Conservation (phyloP, 2,888 invertebrate genomes). For the Aspidiotus destructor region DNA sequence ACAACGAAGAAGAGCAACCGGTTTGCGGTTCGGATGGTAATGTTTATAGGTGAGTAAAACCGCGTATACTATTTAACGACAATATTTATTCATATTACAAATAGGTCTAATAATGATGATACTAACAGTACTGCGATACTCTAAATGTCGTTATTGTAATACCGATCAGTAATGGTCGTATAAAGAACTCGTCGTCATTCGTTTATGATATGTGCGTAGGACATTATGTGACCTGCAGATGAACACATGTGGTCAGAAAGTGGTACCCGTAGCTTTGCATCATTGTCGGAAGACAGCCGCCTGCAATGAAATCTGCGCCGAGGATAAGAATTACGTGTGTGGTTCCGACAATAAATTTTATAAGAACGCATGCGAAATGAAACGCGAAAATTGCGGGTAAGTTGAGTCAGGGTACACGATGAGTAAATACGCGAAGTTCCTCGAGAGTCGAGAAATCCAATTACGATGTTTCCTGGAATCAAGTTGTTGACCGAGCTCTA, state of each 20-base stretch:
- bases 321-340: conserved; percentile 68
- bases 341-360: conserved; percentile 85
- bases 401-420: conserved; percentile 35
- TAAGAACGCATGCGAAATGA: conserved; percentile 83
- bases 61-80: neutral
- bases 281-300: conserved; percentile 78
- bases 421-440: neutral
- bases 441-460: neutral
- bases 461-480: no score
- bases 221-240: conserved; percentile 74
- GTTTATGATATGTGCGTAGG: conserved; percentile 43
- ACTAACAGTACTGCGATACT: no score
- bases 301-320: conserved; percentile 61
- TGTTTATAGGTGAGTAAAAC: conserved; percentile 56
- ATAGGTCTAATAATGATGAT: no score
- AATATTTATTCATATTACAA: neutral
- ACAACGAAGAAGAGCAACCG: conserved; percentile 54
- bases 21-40: conserved; percentile 84
- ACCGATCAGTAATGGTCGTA: neutral
- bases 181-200: neutral
- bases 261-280: conserved; percentile 68
- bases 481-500: no score
- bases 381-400: conserved; percentile 78
- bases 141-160: no score
- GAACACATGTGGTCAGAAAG: conserved; percentile 75